These are phyloP conservation scores for Bettongia penicillata DNA, from an alignment of 2,113 vertebrate species.

Conservation along the genomic window DNA sequence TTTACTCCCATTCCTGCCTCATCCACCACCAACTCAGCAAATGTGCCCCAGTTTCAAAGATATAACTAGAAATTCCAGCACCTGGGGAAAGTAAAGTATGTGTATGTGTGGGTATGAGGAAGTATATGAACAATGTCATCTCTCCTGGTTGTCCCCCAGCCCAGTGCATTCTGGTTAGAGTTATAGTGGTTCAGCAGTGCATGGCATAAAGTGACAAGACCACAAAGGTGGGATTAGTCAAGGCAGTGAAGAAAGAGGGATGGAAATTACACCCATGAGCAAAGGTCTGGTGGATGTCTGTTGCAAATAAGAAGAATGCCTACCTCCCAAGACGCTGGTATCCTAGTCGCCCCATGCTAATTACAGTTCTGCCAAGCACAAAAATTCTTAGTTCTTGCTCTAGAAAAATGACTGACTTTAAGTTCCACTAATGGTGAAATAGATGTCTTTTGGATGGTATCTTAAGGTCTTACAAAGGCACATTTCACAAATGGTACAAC, in stretches of 20 bases:
- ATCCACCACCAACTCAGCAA: not conserved
- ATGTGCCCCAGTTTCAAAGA: not conserved
- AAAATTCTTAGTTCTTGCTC: not conserved
- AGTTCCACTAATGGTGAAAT: not conserved
- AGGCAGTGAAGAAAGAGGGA: not conserved
- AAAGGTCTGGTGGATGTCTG: not conserved
- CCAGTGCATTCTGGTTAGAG: not conserved
- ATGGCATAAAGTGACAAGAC: not conserved
- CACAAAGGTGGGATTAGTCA: not conserved
- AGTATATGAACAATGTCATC: not conserved
- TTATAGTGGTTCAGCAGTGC: not conserved
- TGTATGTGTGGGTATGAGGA: not conserved
- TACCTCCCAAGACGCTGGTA: not conserved
- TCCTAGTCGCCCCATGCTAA: not conserved
- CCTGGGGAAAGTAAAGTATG: not conserved
- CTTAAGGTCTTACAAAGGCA: constrained; percentile 52
- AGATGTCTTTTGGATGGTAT: not conserved
- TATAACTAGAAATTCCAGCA: not conserved
- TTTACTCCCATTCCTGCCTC: not conserved
- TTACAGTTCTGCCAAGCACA: not conserved
- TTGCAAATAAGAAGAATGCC: not conserved
- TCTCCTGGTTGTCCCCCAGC: not conserved
- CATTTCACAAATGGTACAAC: constrained; percentile 60
- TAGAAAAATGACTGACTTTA: not conserved
- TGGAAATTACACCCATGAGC: not conserved